Conservation (phyloP, 2,888 invertebrate species). For the Enoplolaimus lenunculus region DNA sequence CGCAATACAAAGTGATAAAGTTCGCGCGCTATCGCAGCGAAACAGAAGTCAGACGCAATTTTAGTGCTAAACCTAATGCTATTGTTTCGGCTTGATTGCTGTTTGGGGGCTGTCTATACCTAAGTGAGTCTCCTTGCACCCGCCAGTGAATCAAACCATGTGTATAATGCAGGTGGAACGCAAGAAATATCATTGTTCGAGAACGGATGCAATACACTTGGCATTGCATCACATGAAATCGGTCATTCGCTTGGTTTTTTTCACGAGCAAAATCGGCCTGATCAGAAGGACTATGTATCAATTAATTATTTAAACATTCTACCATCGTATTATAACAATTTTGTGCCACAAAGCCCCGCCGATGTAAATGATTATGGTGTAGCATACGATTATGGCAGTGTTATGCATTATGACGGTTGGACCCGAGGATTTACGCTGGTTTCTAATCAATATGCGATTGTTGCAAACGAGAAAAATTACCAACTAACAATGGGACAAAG, state of each 20-base stretch:
- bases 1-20: too few species aligned
- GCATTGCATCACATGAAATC: too few species aligned
- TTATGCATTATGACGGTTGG: conserved; percentile 39
- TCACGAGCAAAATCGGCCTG: conserved; percentile 8
- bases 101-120: too few species aligned
- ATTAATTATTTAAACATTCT: not conserved
- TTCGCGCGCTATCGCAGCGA: too few species aligned
- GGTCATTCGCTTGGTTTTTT: conserved; percentile 36
- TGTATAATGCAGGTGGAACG: too few species aligned
- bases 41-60: too few species aligned
- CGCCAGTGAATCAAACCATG: too few species aligned
- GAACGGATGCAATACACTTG: too few species aligned
- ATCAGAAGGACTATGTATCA: not conserved
- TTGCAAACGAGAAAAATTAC: conserved; percentile 7
- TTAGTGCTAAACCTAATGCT: too few species aligned
- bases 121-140: too few species aligned
- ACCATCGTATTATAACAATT: conserved; percentile 18
- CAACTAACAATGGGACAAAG: conserved; percentile 30
- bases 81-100: too few species aligned
- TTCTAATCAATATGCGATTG: conserved; percentile 8
- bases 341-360: not conserved
- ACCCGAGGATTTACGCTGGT: conserved; percentile 16
- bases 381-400: conserved; percentile 25
- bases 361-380: conserved; percentile 17
- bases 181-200: too few species aligned